Evolutionary conservation across 2,888 invertebrate genomes (phyloP), one percentile per base, ranked within the genome.

Genomic region (Drosophila mimica): DNA sequence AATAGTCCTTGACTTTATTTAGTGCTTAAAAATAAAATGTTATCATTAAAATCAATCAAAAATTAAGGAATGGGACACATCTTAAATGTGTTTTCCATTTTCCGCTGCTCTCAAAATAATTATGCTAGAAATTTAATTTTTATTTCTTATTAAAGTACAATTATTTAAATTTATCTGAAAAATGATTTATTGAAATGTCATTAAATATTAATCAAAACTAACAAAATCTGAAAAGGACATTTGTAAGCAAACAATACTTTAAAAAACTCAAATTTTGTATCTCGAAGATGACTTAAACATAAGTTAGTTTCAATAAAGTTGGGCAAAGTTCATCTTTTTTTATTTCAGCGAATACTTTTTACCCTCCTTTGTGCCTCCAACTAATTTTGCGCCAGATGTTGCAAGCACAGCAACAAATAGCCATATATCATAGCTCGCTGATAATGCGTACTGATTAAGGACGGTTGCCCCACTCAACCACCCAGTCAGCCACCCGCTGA

Each of bases 361-460:
- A 8, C 13, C 20, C 40, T 20, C 51, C 3, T 2, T 38, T 34
- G 2, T 11, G 7, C 5, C 31, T 34, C 17, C 43, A 30, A 52
- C 36, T 43, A 9, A 62, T 69, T 67, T 64, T 25, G 40, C 25
- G 64, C 13, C 79, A 79, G 79, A 79, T 79, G 79, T 62, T 57
- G 43, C 25, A 38, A 38, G n/a, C 38, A 62, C 36, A 36, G 15
- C 49, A 48, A 48, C 59, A 83, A 81, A 87, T 78, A 78, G 72
- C 85, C 56, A 76, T 85, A 83, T 85, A 85, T 85, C 83, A 88
- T 79, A 76, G 58, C 71, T 60, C 28, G 49, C 57, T 79, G 86
- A 88, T 85, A 81, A 88, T 85, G 56, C 70, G 70, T 52, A 58
- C 64, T 82, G 83, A 88, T 84, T 88, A 85, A 84, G 73, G 82